These are phyloP conservation scores for Porites australiensis DNA, from an alignment of 64 coral and sea anemone species.

Conservation along the genomic window DNA sequence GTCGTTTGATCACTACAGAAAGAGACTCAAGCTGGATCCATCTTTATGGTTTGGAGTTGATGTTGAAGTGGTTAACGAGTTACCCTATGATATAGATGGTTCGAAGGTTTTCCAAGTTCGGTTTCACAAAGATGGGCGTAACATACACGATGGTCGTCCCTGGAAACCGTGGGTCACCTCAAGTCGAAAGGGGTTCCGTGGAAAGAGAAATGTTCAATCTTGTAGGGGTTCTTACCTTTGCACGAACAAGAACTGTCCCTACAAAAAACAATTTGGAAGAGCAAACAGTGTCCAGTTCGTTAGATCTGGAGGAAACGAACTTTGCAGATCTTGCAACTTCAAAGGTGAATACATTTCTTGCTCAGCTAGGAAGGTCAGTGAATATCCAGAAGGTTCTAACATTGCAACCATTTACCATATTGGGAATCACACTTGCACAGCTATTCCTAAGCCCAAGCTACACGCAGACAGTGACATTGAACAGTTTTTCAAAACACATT, in stretches of 20 bases:
- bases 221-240: slow-evolving; percentile 67
- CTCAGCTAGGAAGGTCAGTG: slow-evolving; percentile 64
- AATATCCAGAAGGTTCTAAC: slow-evolving; percentile 20
- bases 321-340: slow-evolving; percentile 44
- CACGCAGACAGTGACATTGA: slow-evolving; percentile 36
- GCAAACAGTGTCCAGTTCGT: slow-evolving; percentile 54
- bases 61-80: not conserved
- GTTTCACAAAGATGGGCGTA: not conserved
- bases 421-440: slow-evolving; percentile 46
- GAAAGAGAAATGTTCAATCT: slow-evolving; percentile 52
- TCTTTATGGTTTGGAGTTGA: slow-evolving; percentile 46
- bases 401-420: slow-evolving; percentile 59
- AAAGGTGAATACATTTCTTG: slow-evolving; percentile 44
- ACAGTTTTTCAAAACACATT: slow-evolving; percentile 42
- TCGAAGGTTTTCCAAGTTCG: slow-evolving; percentile 17
- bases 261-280: slow-evolving; percentile 43
- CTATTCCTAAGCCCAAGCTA: slow-evolving; percentile 14
- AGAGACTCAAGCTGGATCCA: slow-evolving; percentile 44
- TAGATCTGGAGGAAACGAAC: slow-evolving; percentile 13
- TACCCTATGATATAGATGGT: slow-evolving; percentile 69
- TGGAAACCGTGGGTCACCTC: slow-evolving; percentile 72
- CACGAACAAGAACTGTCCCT: slow-evolving; percentile 30
- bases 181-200: slow-evolving; percentile 48
- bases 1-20: no score
- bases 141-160: slow-evolving; percentile 20